Evolutionary conservation across 2,888 invertebrate genomes (phyloP), one percentile per base, ranked within the genome.

Genomic region (Corythucha ciliata): DNA sequence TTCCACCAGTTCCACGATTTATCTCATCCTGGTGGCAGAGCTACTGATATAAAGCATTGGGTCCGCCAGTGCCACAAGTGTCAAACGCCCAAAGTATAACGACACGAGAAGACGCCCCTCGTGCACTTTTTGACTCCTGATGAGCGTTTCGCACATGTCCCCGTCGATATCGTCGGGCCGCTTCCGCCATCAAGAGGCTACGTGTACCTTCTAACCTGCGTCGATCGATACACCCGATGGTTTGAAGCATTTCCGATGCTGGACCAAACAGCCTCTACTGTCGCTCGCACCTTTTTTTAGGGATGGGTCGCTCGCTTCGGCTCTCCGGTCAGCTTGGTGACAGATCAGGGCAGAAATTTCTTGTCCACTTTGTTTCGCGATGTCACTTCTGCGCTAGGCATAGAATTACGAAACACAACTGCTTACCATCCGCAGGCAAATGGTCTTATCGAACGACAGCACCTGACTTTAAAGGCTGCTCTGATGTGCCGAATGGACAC

Each of bases 11-110:
- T 48, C 25, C 48, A 42, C 18, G 22, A 16, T 18, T 16, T 48
- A 6, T 2, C 48, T 10, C 41, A 49, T 18, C 25, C 26, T 2
- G 41, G 49, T 2, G 26, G 21, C 10, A 12, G 41, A 46, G 33
- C 51, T 10, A 32, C 51, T 12, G 44, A 49, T 26, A 47, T 46
- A 20, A n/a, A 21, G 12, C 25, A 3, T 8, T 48, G 40, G 42
- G 39, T 42, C 2, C 48, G 42, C n/a, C 42, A 47, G 22, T 46
- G 46, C 34, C 41, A 21, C n/a, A 7, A 32, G 7, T 46, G 46
- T 39, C 46, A 46, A 16, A 74, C 74, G 80, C 63, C 34, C 12
- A 46, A 46, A 24, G 21, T 46, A 10, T 34, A 46, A 37, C 34
- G 34, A 21, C 46, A 46, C 21, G 46, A 46, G 14, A 32, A 34